Conservation (phyloP, 2,797 vertebrate genomes). For the Synaphobranchus kaupii region DNA sequence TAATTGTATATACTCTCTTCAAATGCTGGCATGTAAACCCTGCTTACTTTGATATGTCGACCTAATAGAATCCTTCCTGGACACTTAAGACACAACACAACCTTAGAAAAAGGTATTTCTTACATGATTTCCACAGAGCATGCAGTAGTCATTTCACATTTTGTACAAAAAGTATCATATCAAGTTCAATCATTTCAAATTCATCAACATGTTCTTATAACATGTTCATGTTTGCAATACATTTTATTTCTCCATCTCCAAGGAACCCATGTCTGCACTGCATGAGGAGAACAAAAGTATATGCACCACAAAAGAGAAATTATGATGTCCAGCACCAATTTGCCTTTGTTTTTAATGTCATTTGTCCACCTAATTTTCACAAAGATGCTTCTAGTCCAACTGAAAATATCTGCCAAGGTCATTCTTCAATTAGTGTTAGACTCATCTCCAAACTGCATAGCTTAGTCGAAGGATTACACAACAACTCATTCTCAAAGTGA, state of each 20-base stretch:
- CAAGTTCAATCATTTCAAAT: constrained; percentile 35
- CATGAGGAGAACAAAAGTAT: constrained; percentile 28
- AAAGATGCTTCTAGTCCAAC: constrained; percentile 18
- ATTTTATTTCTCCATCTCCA: constrained; percentile 29
- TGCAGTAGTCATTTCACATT: constrained; percentile 54
- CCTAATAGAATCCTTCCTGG: constrained; percentile 20
- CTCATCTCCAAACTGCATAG: constrained; percentile 47
- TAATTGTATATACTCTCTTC: constrained; percentile 16
- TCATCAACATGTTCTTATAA: constrained; percentile 33
- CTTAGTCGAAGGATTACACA: neutral
- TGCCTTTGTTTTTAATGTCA: constrained; percentile 29
- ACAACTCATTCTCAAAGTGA: constrained; percentile 18
- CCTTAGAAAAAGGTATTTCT: constrained; percentile 43
- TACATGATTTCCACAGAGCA: constrained; percentile 46
- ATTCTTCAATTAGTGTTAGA: neutral
- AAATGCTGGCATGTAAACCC: constrained; percentile 65
- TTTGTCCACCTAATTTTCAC: constrained; percentile 17
- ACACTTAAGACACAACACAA: constrained; percentile 33
- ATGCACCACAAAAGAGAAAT: constrained; percentile 35
- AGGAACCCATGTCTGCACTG: constrained; percentile 13
- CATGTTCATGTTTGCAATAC: constrained; percentile 4
- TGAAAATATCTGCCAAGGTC: neutral
- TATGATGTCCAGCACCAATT: constrained; percentile 72
- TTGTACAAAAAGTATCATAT: constrained; percentile 57
- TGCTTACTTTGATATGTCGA: constrained; percentile 39